Conservation (phyloP, 2,113 vertebrate species). For the Emydura subglobosa region DNA sequence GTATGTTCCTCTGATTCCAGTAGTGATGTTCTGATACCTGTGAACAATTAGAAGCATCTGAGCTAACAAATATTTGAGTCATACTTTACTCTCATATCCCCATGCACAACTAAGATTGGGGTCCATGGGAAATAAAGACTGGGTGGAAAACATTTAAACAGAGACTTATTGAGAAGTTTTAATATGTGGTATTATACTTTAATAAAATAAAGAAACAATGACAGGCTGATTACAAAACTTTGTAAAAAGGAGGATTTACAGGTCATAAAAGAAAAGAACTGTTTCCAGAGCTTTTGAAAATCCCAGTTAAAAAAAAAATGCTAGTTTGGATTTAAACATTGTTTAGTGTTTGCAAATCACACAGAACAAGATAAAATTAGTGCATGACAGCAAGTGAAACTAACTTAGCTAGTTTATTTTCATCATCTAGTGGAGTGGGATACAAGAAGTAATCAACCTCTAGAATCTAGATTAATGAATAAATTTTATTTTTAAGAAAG, state of each 20-base stretch:
- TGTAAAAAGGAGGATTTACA: not conserved
- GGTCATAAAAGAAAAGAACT: not conserved
- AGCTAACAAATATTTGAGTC: not conserved
- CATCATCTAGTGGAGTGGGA: not conserved
- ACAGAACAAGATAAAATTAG: not conserved
- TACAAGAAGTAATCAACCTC: not conserved
- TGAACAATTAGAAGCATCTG: not conserved
- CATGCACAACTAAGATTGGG: fast-evolving
- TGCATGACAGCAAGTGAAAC: not conserved
- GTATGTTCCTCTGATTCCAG: slow-evolving; percentile 95
- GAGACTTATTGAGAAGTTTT: not conserved
- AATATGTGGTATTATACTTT: not conserved
- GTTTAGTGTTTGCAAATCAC: not conserved
- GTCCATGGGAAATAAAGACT: fast-evolving
- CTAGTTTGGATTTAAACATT: not conserved
- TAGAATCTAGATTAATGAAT: not conserved
- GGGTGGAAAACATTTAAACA: not conserved
- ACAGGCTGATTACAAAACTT: not conserved
- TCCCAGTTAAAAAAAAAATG: not conserved
- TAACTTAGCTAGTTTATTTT: not conserved
- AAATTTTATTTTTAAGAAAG: not conserved
- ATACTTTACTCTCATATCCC: not conserved
- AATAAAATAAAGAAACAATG: not conserved
- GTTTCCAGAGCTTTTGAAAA: not conserved
- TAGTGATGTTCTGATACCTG: slow-evolving; percentile 94